phyloP scores from a whole-genome alignment of 2,797 vertebrate species.

The Echeneis naucrates region DNA sequence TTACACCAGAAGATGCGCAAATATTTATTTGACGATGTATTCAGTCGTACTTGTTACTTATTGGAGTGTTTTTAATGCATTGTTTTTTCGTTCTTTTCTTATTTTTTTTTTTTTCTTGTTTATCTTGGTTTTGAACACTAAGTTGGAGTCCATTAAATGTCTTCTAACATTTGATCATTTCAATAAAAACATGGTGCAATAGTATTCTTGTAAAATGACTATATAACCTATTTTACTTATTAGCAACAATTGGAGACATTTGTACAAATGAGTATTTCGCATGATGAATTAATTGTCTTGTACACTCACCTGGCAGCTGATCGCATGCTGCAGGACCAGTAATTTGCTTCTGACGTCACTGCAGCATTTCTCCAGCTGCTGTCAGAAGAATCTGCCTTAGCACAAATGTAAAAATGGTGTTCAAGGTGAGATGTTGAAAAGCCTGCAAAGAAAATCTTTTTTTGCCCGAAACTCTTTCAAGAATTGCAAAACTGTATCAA shows the following conservation, averaged over 20 bases:
- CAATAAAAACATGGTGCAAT: slow-evolving; percentile 82
- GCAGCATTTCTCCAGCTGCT: background rate
- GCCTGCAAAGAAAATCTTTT: too few relatives aligned
- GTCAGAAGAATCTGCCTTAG: background rate
- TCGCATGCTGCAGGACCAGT: background rate
- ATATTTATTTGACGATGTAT: slow-evolving; percentile 88
- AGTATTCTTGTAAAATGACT: background rate
- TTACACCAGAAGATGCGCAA: slow-evolving; percentile 53
- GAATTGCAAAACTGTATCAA: background rate
- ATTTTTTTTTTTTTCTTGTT: slow-evolving; percentile 83
- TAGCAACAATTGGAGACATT: background rate
- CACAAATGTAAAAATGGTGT: background rate
- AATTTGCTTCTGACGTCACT: slow-evolving; percentile 5
- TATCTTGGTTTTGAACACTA: slow-evolving; percentile 88
- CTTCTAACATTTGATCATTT: slow-evolving; percentile 92
- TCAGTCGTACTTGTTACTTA: slow-evolving; percentile 86
- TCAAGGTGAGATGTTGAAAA: background rate
- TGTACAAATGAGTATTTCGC: too few relatives aligned
- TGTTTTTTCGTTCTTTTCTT: too few relatives aligned
- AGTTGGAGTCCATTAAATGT: slow-evolving; percentile 89
- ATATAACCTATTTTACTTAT: background rate
- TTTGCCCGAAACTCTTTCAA: background rate
- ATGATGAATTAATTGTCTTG: background rate
- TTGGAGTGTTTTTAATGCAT: slow-evolving; percentile 86
- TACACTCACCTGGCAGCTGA: background rate